These are phyloP conservation scores for Melinaea menophilus DNA, from an alignment of 2,888 invertebrate species.

Conservation along the genomic window DNA sequence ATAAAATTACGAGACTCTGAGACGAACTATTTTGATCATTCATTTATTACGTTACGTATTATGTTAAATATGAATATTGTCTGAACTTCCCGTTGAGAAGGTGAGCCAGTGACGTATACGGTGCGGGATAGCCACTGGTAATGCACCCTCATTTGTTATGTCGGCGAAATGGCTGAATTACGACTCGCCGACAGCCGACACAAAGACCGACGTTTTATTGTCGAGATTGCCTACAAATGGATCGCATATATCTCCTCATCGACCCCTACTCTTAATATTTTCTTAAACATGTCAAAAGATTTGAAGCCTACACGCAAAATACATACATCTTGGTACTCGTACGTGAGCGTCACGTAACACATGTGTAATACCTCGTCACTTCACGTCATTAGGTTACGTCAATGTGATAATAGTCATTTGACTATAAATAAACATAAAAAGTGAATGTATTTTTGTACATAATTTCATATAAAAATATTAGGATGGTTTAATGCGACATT, in stretches of 20 bases:
- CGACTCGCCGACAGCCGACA: conserved; percentile 56
- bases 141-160: conserved; percentile 70
- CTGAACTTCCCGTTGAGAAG: conserved; percentile 29
- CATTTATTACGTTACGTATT: conserved; percentile 16
- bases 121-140: conserved; percentile 51
- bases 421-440: background rate
- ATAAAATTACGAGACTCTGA: too few relatives aligned
- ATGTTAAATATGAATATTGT: conserved; percentile 25
- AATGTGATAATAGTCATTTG: background rate
- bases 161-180: conserved; percentile 63
- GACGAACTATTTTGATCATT: too few relatives aligned
- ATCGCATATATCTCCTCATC: conserved; percentile 52
- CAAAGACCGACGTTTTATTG: conserved; percentile 70
- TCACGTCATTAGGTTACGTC: background rate
- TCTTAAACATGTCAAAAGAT: conserved; percentile 16
- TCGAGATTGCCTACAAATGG: conserved; percentile 69
- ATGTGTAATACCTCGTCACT: background rate
- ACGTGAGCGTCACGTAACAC: too few relatives aligned
- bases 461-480: background rate
- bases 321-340: background rate
- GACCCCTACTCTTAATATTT: conserved; percentile 38
- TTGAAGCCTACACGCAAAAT: background rate
- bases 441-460: background rate
- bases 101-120: conserved; percentile 47
- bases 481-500: background rate